A percentile compares a stretch with the other conserved stretches of the same genome.
Evolutionary conservation across 2,113 vertebrate species (phyloP).

Genomic region (Hippocampus guttulatus): DNA sequence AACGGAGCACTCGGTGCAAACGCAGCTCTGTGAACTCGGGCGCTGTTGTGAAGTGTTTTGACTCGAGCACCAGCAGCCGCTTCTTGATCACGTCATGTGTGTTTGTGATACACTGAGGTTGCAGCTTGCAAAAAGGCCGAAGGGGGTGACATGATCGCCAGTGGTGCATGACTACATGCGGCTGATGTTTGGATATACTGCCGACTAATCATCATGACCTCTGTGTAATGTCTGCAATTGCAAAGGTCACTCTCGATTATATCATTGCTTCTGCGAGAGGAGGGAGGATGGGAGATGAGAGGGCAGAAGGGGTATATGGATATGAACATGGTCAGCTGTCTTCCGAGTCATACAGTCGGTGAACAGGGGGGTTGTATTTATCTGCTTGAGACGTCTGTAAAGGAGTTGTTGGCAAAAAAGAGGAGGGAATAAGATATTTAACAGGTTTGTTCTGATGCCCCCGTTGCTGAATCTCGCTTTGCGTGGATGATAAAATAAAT

Average conservation of each 20-base stretch:
- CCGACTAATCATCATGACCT: slow-evolving; percentile 13
- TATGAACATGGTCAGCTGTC: slow-evolving; percentile 25
- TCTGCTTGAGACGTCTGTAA: slow-evolving; percentile 26
- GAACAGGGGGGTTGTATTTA: slow-evolving; percentile 23
- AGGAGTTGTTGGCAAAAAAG: neutral
- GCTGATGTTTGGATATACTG: slow-evolving; percentile 24
- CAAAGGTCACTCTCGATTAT: slow-evolving; percentile 34
- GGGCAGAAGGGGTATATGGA: slow-evolving; percentile 13
- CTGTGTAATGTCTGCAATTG: slow-evolving; percentile 14
- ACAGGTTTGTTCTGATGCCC: slow-evolving; percentile 22
- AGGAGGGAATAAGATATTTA: slow-evolving; percentile 22
- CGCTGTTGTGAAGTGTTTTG: slow-evolving; percentile 30
- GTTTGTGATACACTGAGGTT: slow-evolving; percentile 15
- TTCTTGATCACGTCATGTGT: slow-evolving; percentile 26
- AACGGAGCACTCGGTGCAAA: neutral
- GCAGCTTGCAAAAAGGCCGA: slow-evolving; percentile 10
- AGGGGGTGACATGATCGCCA: slow-evolving; percentile 23
- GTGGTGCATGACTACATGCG: slow-evolving; percentile 14
- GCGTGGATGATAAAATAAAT: too few species aligned
- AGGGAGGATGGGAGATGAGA: slow-evolving; percentile 2
- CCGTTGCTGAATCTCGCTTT: too few species aligned
- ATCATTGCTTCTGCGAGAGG: slow-evolving; percentile 13
- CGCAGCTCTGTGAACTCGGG: neutral
- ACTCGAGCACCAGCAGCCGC: slow-evolving; percentile 24
- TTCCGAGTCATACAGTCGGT: slow-evolving; percentile 20